A percentile compares a stretch with the other conserved stretches of the same genome.
Conservation (phyloP, 2,888 invertebrate species). For the Rhagonycha fulva region DNA sequence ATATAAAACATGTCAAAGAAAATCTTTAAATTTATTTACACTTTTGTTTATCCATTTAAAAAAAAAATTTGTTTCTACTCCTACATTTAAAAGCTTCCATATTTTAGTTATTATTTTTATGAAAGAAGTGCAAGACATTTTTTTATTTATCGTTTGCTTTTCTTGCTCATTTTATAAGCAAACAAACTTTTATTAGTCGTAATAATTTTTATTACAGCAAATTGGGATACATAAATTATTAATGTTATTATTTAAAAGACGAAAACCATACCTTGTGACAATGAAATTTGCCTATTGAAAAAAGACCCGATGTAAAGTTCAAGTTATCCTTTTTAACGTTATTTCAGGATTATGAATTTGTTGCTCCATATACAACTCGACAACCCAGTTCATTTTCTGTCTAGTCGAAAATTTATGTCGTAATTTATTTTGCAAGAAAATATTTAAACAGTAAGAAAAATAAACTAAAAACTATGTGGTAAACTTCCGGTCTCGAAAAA, state of each 20-base stretch:
- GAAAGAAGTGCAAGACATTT: background rate
- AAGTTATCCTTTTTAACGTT: background rate
- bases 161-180: background rate
- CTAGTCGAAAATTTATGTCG: background rate
- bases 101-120: background rate
- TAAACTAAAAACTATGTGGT: background rate
- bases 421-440: background rate
- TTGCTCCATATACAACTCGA: background rate
- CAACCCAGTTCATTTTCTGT: background rate
- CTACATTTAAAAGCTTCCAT: background rate
- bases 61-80: background rate
- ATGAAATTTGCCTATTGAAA: background rate
- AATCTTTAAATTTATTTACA: background rate
- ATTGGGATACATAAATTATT: too few species aligned
- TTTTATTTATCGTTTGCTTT: background rate
- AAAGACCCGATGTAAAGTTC: background rate
- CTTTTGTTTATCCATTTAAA: background rate
- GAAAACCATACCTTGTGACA: background rate
- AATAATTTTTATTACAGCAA: background rate
- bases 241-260: too few species aligned
- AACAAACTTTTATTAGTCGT: background rate
- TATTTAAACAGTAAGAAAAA: background rate
- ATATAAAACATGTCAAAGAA: background rate
- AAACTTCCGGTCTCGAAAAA: background rate
- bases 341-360: background rate